Conservation (phyloP, 2,888 invertebrate species). For the Clusia tigrina region DNA sequence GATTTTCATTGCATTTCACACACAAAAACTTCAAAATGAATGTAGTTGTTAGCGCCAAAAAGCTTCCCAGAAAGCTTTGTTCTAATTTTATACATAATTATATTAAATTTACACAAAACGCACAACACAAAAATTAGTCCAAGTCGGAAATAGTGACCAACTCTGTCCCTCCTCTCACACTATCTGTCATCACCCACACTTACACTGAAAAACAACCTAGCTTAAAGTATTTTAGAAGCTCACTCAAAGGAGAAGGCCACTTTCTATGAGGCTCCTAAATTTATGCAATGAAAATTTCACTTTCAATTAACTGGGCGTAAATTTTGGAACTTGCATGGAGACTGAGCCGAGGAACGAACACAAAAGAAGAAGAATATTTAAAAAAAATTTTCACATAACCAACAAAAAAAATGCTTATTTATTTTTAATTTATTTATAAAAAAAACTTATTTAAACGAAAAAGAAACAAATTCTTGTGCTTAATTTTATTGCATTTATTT, state of each 20-base stretch:
- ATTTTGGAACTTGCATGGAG: conserved; percentile 61
- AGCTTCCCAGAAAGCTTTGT: not conserved
- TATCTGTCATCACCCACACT: too few relatives aligned
- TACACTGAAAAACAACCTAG: not conserved
- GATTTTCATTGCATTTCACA: conserved; percentile 4
- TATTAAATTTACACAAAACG: not conserved
- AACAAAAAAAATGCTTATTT: conserved; percentile 32
- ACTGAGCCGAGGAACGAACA: conserved; percentile 45
- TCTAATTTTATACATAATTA: not conserved
- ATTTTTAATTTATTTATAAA: conserved; percentile 44
- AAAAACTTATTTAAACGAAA: conserved; percentile 24
- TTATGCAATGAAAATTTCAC: conserved; percentile 26
- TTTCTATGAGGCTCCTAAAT: conserved; percentile 62
- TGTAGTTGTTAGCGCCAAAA: not conserved
- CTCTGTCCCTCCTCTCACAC: too few relatives aligned
- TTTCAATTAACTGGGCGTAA: conserved; percentile 2
- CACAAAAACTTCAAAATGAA: not conserved
- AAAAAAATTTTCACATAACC: conserved; percentile 24
- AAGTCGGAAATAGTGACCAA: too few relatives aligned
- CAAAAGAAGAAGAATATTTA: conserved; percentile 30
- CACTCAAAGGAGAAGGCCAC: conserved; percentile 43
- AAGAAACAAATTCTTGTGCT: conserved; percentile 46
- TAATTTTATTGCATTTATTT: conserved; percentile 60
- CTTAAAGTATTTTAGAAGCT: not conserved
- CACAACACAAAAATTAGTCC: not conserved